A percentile compares a stretch with the other conserved stretches of the same genome.
Conservation (phyloP, 30 jellyfish, hydroid and myxozoan species). For the Sanderia malayensis region DNA sequence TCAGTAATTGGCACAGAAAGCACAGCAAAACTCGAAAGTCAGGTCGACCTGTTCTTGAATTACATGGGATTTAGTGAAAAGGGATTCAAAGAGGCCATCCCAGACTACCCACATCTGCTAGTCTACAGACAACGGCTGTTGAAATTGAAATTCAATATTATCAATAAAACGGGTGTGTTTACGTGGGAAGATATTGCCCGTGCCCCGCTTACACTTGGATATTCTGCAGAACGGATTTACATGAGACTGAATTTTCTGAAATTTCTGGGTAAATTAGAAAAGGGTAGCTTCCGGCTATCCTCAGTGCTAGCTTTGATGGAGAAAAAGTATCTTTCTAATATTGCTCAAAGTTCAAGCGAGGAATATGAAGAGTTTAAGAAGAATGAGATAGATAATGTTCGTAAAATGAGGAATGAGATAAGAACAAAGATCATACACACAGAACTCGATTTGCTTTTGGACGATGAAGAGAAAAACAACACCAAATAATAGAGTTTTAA, state of each 20-base stretch:
- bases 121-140: slow-evolving; percentile 54
- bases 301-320: slow-evolving; percentile 28
- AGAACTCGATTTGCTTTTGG: slow-evolving; percentile 22
- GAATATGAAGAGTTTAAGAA: slow-evolving; percentile 17
- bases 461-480: neutral
- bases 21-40: slow-evolving; percentile 43
- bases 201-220: slow-evolving; percentile 48
- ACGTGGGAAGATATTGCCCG: slow-evolving; percentile 52
- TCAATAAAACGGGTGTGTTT: slow-evolving; percentile 17
- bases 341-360: slow-evolving; percentile 29
- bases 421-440: slow-evolving; percentile 36
- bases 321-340: slow-evolving; percentile 4
- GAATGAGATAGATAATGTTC: slow-evolving; percentile 20
- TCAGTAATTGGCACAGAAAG: slow-evolving; percentile 42
- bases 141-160: slow-evolving; percentile 34
- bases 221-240: slow-evolving; percentile 42
- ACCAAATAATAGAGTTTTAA: too few relatives aligned
- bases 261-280: slow-evolving; percentile 18
- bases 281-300: slow-evolving; percentile 21
- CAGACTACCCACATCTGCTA: slow-evolving; percentile 49
- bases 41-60: slow-evolving; percentile 29
- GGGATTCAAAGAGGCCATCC: slow-evolving; percentile 26
- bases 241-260: slow-evolving; percentile 38
- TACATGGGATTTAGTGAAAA: slow-evolving; percentile 42
- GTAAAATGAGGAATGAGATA: slow-evolving; percentile 26